Evolutionary conservation across 2,888 invertebrate genomes (phyloP).

Genomic region (Athalia rosae): DNA sequence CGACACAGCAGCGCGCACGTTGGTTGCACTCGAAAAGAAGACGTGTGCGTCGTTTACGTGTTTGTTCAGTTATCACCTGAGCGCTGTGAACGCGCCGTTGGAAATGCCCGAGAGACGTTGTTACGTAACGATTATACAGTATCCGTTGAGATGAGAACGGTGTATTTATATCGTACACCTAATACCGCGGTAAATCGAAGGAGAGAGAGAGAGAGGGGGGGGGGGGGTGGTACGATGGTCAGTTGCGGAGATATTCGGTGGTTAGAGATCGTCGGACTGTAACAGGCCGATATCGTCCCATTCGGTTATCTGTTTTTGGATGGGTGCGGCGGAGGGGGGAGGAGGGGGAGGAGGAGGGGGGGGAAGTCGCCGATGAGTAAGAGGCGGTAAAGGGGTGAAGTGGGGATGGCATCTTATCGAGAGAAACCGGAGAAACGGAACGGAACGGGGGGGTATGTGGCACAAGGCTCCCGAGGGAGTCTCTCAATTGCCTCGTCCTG

Average conservation of each 20-base stretch:
- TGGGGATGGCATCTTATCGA: slow-evolving; percentile 39
- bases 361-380: not conserved
- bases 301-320: slow-evolving; percentile 61
- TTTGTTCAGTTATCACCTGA: no score
- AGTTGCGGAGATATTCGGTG: slow-evolving; percentile 25
- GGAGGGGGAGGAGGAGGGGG: slow-evolving; percentile 3
- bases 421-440: slow-evolving; percentile 49
- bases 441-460: slow-evolving; percentile 52
- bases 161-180: no score
- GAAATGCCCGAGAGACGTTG: no score
- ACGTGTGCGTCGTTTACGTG: no score
- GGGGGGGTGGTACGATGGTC: slow-evolving; percentile 20
- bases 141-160: no score
- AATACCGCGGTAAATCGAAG: not conserved
- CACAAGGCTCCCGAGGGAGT: slow-evolving; percentile 64
- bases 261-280: slow-evolving; percentile 6
- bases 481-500: slow-evolving; percentile 69
- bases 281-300: slow-evolving; percentile 58
- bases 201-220: no score
- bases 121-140: no score
- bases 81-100: no score
- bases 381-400: slow-evolving; percentile 2
- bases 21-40: no score
- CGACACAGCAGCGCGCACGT: no score
- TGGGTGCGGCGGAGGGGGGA: slow-evolving; percentile 16